Evolutionary conservation across 2,888 invertebrate species (phyloP), one percentile per base, ranked within the genome.

Genomic region (Papilio gigon): DNA sequence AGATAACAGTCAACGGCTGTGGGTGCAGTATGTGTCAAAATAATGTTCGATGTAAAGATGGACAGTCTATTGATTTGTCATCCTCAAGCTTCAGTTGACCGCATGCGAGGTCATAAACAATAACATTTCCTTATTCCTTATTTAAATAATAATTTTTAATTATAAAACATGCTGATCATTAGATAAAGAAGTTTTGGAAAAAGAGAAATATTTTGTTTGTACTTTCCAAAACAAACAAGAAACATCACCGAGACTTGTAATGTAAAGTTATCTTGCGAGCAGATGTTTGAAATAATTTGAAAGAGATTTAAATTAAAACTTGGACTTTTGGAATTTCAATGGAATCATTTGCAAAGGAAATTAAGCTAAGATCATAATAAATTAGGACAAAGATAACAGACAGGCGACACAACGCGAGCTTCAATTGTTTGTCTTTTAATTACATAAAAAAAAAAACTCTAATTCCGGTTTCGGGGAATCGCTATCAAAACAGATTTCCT

Each of bases 281-380:
- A 63, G 63, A 47, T 47, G 63, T 20, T 63, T 63, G 33, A 63
- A 47, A 17, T 63, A 47, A 50, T 63, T 47, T 6, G 4, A 33
- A 63, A 63, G 47, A 63, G 22, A 44, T 62, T 62, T 17, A 62
- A 63, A 30, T 63, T 47, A 63, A 44, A 63, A 63, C 47, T 44
- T 30, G 63, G 20, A 63, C 35, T 63, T 33, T 63, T 47, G 63
- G 63, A 47, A 62, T 62, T 47, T 44, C 20, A 62, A 47, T 22
- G 20, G 35, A 50, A 22, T 63, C 33, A 47, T 63, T 63, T 63
- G 63, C 63, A 63, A 47, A 56, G 53, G 53, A 56, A 56, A 56
- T 56, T 56, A 56, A 56, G 14, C 30, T 56, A 30, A 53, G 30
- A 56, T 56, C 17, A 30, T 17, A 56, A 56, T 56, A 30, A 56